These are phyloP conservation scores for Anolis apletophallus DNA, from an alignment of 2,797 vertebrate species.

Conservation along the genomic window DNA sequence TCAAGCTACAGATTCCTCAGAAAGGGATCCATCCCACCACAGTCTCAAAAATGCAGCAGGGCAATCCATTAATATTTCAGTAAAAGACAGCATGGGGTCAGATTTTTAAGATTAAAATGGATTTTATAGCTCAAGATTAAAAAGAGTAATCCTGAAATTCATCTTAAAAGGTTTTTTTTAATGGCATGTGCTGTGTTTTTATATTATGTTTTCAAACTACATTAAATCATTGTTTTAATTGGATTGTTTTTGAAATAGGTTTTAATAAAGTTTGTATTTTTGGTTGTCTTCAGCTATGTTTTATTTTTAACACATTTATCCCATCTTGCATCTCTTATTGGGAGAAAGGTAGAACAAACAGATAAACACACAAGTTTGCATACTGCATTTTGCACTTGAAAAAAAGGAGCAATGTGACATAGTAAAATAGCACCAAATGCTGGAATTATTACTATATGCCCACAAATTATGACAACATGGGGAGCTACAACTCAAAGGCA, in stretches of 20 bases:
- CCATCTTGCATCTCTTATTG: too few species aligned
- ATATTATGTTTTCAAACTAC: too few species aligned
- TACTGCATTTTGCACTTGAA: not conserved
- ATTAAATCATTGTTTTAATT: too few species aligned
- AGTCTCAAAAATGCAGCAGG: not conserved
- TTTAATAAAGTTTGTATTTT: too few species aligned
- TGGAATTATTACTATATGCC: not conserved
- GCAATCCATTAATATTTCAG: not conserved
- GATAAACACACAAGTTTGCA: not conserved
- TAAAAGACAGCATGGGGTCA: not conserved
- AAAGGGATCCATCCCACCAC: not conserved
- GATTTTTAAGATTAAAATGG: not conserved
- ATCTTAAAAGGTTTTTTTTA: too few species aligned
- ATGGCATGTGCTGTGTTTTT: too few species aligned
- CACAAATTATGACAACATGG: not conserved
- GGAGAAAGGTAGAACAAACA: too few species aligned
- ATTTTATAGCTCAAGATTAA: too few species aligned
- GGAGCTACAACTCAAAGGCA: not conserved
- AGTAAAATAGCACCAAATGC: not conserved
- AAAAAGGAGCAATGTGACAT: not conserved
- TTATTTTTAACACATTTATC: too few species aligned
- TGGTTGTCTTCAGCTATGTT: too few species aligned
- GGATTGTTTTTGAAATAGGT: too few species aligned
- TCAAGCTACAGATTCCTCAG: not conserved
- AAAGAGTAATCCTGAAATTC: too few species aligned